Evolutionary conservation across 1,140 invertebrate species (phyloP).

Genomic region (Dendrolimus kikuchii): DNA sequence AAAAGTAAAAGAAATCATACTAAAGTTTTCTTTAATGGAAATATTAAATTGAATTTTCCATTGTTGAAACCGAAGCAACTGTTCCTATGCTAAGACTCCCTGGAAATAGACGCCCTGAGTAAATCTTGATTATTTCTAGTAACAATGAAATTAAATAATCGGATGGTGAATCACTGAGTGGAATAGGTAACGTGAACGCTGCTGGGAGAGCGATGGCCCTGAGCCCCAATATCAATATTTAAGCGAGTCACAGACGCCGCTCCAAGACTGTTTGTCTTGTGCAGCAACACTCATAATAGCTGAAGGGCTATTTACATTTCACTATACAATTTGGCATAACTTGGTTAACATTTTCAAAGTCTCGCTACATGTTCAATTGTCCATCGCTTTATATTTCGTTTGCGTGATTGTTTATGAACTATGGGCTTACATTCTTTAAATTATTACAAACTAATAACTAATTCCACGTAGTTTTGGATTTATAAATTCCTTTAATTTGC

Average conservation of each 20-base stretch:
- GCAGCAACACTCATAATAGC: slow-evolving; percentile 43
- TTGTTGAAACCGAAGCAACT: no score
- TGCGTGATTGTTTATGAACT: not conserved
- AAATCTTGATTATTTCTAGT: no score
- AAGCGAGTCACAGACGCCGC: slow-evolving; percentile 29
- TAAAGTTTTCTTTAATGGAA: no score
- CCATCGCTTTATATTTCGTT: not conserved
- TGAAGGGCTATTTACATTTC: slow-evolving; percentile 44
- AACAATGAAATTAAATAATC: slow-evolving; percentile 30
- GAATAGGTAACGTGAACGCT: slow-evolving; percentile 12
- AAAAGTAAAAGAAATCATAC: no score
- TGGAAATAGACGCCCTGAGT: no score
- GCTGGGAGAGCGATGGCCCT: slow-evolving; percentile 6
- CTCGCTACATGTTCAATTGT: slow-evolving; percentile 5
- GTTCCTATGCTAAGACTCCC: no score
- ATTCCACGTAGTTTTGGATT: no score
- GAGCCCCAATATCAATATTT: slow-evolving; percentile 41
- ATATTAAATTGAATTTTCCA: no score
- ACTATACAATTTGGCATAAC: slow-evolving; percentile 41
- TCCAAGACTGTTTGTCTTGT: slow-evolving; percentile 43
- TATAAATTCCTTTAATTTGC: no score
- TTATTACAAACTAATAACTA: no score
- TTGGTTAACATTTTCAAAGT: slow-evolving; percentile 35
- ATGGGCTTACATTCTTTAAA: no score
- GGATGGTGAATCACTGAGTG: slow-evolving; percentile 16